Evolutionary conservation across 2,113 vertebrate genomes (phyloP).

Genomic region (Zosterops pallidus): DNA sequence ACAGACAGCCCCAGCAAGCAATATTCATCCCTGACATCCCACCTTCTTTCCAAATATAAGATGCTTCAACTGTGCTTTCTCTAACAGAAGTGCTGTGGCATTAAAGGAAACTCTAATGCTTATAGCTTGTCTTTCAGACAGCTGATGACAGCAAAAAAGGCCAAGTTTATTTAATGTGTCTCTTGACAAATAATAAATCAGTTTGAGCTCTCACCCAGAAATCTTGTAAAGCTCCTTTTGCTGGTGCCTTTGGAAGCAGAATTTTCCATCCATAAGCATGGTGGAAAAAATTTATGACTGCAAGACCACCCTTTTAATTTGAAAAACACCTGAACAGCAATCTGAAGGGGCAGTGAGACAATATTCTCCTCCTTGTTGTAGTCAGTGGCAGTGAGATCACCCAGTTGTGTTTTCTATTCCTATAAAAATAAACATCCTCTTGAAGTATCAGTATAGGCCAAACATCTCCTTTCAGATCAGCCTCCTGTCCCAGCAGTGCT

Average conservation of each 20-base stretch:
- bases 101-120: conserved; percentile 34
- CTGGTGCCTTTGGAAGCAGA: conserved; percentile 4
- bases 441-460: background rate
- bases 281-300: background rate
- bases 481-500: background rate
- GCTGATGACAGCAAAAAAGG: conserved; percentile 54
- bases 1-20: background rate
- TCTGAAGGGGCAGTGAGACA: background rate
- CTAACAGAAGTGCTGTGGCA: background rate
- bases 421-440: background rate
- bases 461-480: background rate
- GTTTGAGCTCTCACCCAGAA: conserved; percentile 19
- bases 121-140: conserved; percentile 29
- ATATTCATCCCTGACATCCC: background rate
- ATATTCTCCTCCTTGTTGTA: background rate
- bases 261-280: background rate
- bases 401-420: background rate
- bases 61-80: background rate
- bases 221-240: conserved; percentile 6
- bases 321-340: background rate
- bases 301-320: background rate
- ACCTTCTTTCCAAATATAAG: background rate
- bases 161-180: conserved; percentile 53
- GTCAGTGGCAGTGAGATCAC: background rate
- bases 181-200: conserved; percentile 58